phyloP scores from a whole-genome alignment of 2,113 vertebrate species.

The Aviceda subcristata region DNA sequence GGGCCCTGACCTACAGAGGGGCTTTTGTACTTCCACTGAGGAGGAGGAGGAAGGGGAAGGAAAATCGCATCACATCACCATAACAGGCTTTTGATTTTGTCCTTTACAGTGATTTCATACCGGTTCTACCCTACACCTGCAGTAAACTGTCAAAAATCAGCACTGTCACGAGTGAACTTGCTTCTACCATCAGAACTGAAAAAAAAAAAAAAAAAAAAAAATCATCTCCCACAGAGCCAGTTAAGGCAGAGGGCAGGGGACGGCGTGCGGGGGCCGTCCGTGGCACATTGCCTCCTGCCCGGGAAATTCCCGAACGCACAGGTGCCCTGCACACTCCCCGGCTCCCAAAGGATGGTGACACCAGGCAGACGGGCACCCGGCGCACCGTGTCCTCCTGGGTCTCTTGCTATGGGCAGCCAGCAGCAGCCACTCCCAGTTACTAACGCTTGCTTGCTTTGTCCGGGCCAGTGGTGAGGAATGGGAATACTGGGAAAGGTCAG shows the following conservation, averaged over 20 bases:
- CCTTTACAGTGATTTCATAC: not conserved
- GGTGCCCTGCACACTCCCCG: accelerated
- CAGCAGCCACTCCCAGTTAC: not conserved
- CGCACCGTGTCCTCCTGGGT: accelerated
- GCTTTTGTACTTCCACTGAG: not conserved
- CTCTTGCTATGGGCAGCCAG: accelerated
- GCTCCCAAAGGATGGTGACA: accelerated
- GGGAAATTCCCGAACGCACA: accelerated
- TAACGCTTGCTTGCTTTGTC: accelerated
- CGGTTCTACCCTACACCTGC: not conserved
- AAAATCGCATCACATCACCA: not conserved
- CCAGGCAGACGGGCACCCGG: not conserved
- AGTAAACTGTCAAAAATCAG: not conserved
- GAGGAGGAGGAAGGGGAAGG: not conserved
- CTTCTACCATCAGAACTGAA: not conserved
- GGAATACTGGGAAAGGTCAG: not conserved
- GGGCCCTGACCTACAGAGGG: not conserved
- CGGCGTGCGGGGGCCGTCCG: accelerated
- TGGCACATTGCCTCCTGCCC: not conserved
- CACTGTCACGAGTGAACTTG: not conserved
- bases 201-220: not conserved
- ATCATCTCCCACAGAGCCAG: accelerated
- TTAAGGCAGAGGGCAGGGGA: accelerated
- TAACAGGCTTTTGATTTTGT: not conserved
- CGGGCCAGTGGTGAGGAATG: not conserved